Conservation (phyloP, 2,113 vertebrate genomes). For the Oncorhynchus clarkii region DNA sequence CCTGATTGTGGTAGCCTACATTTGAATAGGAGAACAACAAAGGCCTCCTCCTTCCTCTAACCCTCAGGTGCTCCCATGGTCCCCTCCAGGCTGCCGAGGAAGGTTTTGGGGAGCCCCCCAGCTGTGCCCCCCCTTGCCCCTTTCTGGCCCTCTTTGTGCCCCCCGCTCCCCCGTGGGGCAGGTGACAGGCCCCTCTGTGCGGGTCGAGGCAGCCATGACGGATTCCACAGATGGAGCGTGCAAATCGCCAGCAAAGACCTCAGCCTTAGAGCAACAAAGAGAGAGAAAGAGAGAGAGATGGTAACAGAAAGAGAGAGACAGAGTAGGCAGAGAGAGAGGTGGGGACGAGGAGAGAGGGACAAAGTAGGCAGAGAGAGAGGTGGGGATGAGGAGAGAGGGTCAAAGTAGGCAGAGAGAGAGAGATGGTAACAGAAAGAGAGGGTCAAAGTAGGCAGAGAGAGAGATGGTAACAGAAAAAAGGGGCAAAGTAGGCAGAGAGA, state of each 20-base stretch:
- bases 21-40: constrained; percentile 60
- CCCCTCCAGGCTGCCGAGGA: constrained; percentile 28
- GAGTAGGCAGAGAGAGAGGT: constrained; percentile 45
- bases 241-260: constrained; percentile 93
- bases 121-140: constrained; percentile 81
- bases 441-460: too few species aligned
- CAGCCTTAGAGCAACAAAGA: constrained; percentile 92
- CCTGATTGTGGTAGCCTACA: constrained; percentile 37
- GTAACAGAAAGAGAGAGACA: constrained; percentile 72
- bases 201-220: constrained; percentile 88
- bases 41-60: constrained; percentile 50
- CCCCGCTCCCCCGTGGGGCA: constrained; percentile 86
- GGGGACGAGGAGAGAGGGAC: neutral
- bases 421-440: neutral
- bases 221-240: constrained; percentile 99
- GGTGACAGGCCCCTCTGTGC: constrained; percentile 91
- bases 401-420: neutral
- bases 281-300: constrained; percentile 70
- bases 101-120: constrained; percentile 79
- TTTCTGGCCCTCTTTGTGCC: constrained; percentile 72
- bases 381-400: too few species aligned
- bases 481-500: too few species aligned
- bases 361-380: neutral
- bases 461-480: too few species aligned
- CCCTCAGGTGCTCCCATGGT: constrained; percentile 79